phyloP scores from a whole-genome alignment of 1,140 invertebrate genomes.

The Lineus longissimus region DNA sequence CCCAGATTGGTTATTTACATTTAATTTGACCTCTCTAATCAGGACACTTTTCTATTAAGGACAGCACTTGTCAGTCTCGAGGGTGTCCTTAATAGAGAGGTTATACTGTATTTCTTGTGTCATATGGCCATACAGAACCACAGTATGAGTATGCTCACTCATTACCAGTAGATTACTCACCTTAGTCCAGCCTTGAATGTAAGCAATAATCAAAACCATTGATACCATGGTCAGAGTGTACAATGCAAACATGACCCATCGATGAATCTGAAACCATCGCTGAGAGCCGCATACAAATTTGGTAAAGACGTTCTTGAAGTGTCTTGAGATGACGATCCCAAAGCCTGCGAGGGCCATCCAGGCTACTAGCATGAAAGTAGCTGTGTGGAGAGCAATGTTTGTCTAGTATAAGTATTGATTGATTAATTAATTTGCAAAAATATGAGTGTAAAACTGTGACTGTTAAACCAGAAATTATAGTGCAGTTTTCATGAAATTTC shows the following conservation, averaged over 20 bases:
- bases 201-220: conserved; percentile 78
- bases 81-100: no score
- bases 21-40: no score
- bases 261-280: conserved; percentile 79
- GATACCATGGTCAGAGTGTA: conserved; percentile 73
- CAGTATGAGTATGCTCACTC: neutral
- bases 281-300: conserved; percentile 78
- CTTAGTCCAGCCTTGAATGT: conserved; percentile 68
- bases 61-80: no score
- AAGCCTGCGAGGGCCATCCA: conserved; percentile 84
- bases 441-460: no score
- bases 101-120: no score
- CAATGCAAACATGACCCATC: conserved; percentile 78
- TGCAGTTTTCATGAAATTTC: no score
- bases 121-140: no score
- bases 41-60: no score
- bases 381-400: conserved; percentile 5
- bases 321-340: conserved; percentile 81
- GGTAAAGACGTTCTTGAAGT: conserved; percentile 84
- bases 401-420: neutral
- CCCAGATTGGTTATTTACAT: no score
- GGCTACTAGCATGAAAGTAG: conserved; percentile 72
- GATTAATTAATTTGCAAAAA: no score
- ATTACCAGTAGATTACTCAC: conserved; percentile 20
- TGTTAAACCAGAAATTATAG: no score